Conservation (phyloP, 2,797 vertebrate genomes). For the Enteromius fasciolatus region DNA sequence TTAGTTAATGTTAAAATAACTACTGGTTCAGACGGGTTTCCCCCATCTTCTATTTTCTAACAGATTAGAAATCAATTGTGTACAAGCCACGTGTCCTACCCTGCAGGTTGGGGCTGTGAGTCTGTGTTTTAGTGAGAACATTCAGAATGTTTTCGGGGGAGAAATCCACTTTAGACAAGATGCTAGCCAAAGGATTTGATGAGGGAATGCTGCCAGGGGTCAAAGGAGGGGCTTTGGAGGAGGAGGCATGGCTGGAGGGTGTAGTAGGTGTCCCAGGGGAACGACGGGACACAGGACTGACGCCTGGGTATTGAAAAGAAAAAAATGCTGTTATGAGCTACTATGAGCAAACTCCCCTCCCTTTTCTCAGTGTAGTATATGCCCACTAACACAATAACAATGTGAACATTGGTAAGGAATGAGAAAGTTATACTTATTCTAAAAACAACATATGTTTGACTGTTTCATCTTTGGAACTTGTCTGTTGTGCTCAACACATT, state of each 20-base stretch:
- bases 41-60: neutral
- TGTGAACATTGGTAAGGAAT: neutral
- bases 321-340: neutral
- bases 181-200: slow-evolving; percentile 88
- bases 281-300: slow-evolving; percentile 88
- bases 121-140: slow-evolving; percentile 84
- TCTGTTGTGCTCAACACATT: neutral
- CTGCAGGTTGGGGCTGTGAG: slow-evolving; percentile 75
- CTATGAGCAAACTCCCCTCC: neutral
- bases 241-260: slow-evolving; percentile 78
- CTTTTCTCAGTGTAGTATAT: neutral
- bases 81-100: slow-evolving; percentile 72
- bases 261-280: slow-evolving; percentile 88
- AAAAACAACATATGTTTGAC: neutral
- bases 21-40: neutral
- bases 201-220: slow-evolving; percentile 75
- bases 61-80: neutral
- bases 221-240: slow-evolving; percentile 79
- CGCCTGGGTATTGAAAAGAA: slow-evolving; percentile 70
- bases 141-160: slow-evolving; percentile 93
- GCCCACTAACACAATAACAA: neutral
- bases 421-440: neutral
- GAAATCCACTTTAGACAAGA: slow-evolving; percentile 95
- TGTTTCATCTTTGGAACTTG: neutral
- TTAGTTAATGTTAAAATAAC: neutral